These are phyloP conservation scores for Chlorodrepanis virens DNA, from an alignment of 2,113 vertebrate genomes.

Conservation along the genomic window DNA sequence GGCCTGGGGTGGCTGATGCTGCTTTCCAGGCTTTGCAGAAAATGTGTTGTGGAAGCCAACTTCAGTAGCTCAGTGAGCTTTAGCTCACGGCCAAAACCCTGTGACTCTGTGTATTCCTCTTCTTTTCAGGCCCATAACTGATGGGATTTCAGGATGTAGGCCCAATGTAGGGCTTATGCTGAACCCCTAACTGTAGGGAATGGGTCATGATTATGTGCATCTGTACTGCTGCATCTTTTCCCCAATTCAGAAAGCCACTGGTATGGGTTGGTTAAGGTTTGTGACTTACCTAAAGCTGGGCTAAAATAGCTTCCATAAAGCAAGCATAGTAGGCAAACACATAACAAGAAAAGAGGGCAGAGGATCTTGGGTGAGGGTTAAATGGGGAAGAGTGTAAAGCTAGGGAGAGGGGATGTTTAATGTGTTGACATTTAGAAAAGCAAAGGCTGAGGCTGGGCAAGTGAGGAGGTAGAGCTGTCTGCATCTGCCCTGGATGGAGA, in stretches of 20 bases:
- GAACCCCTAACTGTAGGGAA: neutral
- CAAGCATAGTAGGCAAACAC: neutral
- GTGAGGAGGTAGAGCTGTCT: neutral
- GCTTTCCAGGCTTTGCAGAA: neutral
- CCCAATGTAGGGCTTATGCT: neutral
- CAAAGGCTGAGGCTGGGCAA: neutral
- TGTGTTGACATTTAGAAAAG: neutral
- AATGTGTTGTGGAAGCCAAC: neutral
- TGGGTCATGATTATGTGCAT: neutral
- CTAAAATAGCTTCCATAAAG: neutral
- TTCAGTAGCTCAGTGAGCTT: neutral
- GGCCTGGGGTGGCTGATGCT: neutral
- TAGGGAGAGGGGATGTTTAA: neutral
- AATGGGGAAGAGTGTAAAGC: neutral
- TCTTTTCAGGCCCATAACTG: neutral
- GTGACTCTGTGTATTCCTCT: neutral
- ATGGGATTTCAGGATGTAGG: neutral
- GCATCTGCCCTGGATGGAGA: neutral
- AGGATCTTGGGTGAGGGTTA: neutral
- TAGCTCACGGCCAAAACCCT: neutral
- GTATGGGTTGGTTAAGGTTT: neutral
- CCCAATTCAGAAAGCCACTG: neutral
- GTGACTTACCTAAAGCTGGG: neutral
- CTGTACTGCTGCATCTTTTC: neutral
- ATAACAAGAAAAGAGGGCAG: neutral